Percentiles rank a stretch among this genome's conserved stretches.
Evolutionary conservation across 2,797 vertebrate species (phyloP).

Genomic region (Passerculus sandwichensis): DNA sequence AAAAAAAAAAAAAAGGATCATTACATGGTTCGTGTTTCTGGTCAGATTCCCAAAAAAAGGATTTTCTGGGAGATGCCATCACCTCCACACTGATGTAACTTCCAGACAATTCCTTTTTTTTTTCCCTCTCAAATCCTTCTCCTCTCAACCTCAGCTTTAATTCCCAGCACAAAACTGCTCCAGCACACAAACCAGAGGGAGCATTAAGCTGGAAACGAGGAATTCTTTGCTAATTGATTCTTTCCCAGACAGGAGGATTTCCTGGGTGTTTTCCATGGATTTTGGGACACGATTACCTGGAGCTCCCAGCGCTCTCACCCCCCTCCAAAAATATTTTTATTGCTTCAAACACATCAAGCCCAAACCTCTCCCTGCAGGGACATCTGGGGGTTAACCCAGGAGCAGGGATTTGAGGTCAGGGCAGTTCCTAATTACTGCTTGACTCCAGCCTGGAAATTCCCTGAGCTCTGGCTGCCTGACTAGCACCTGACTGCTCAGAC

Average conservation of each 20-base stretch:
- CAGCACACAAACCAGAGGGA: neutral
- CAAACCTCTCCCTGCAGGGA: neutral
- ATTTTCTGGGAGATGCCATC: neutral
- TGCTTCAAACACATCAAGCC: neutral
- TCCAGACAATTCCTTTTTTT: accelerated
- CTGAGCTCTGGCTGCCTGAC: neutral
- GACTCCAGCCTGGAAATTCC: neutral
- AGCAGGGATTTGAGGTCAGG: neutral
- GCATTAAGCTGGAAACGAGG: neutral
- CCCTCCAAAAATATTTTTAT: neutral
- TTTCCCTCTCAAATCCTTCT: neutral
- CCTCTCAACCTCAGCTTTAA: too few species aligned
- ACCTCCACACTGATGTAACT: neutral
- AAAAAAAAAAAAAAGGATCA: neutral
- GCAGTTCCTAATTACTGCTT: neutral
- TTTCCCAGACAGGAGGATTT: neutral
- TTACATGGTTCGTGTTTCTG: neutral
- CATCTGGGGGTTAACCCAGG: neutral
- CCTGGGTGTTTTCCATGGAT: neutral
- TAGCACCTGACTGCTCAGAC: neutral
- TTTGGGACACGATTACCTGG: neutral
- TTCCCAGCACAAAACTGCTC: neutral
- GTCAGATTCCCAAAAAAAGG: neutral
- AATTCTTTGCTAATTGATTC: neutral
- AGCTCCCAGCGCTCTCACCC: neutral